Evolutionary conservation across 2,888 invertebrate genomes (phyloP), one percentile per base, ranked within the genome.

Genomic region (Sphinx pinastri): DNA sequence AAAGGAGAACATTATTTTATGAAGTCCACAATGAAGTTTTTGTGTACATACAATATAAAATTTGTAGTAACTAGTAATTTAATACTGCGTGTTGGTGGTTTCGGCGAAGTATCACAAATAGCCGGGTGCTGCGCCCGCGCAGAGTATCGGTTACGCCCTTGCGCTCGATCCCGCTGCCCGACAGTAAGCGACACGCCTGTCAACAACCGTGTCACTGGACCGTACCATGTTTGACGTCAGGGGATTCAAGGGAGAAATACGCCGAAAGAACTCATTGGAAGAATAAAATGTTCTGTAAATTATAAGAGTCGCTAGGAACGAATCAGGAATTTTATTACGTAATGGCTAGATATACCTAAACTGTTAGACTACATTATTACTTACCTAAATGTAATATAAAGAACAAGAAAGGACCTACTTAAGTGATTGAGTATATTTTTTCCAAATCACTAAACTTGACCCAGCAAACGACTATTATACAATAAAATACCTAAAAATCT

Each of bases 81-180:
- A 81, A 88, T 83, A 83, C 79, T 70, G 72, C 71, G 73, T 74
- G 76, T 79, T 79, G 70, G 71, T 71, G 69, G 77, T 78, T 89
- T 89, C 90, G 81, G 77, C 84, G 89, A 90, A 90, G 76, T 79
- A 76, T 83, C 82, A 78, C 78, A 83, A 85, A 84, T 85, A 85
- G 74, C 74, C 85, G 89, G 88, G 91, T 89, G 89, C 82, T 80
- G 81, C 77, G 77, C 72, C 73, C 70, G 72, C 77, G 77, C 70
- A 76, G 71, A 74, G 79, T 89, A 84, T 90, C 89, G 74, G 85
- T 91, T 90, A 84, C 90, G 74, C 78, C 76, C 75, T 74, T 72
- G 76, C 79, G 74, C 75, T 63, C 75, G 67, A 63, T 60, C 68
- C 54, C 68, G 57, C 69, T 69, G 54, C 70, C 69, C 76, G 75